A percentile compares a stretch with the other conserved stretches of the same genome.
Evolutionary conservation across 2,797 vertebrate species (phyloP).

Genomic region (Benthosema pterotum): DNA sequence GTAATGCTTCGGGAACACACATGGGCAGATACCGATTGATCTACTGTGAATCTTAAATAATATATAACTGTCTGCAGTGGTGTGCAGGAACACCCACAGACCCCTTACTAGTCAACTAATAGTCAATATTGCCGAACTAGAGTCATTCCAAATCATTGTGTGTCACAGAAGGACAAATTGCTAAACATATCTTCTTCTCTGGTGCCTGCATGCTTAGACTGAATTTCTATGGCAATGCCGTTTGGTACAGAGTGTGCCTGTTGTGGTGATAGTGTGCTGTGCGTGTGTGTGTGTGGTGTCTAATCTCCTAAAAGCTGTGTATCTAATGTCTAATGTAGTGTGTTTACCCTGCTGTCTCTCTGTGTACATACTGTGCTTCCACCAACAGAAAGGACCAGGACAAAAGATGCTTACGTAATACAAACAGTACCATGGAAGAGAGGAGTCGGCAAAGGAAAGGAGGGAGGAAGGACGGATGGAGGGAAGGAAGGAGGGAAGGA

Average conservation of each 20-base stretch:
- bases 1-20: neutral
- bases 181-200: slow-evolving; percentile 27
- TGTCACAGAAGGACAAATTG: slow-evolving; percentile 43
- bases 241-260: slow-evolving; percentile 68
- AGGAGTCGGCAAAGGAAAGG: slow-evolving; percentile 13
- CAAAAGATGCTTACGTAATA: slow-evolving; percentile 16
- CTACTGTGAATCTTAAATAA: too few species aligned
- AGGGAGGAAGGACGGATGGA: neutral
- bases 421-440: slow-evolving; percentile 22
- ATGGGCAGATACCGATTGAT: too few species aligned
- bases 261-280: slow-evolving; percentile 63
- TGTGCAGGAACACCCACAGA: slow-evolving; percentile 51
- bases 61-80: too few species aligned
- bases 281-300: slow-evolving; percentile 1
- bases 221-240: slow-evolving; percentile 47
- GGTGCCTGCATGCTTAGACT: slow-evolving; percentile 36
- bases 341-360: slow-evolving; percentile 44
- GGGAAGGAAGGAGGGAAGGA: neutral
- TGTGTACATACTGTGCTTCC: slow-evolving; percentile 64
- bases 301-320: slow-evolving; percentile 80
- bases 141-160: slow-evolving; percentile 45
- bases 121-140: slow-evolving; percentile 27
- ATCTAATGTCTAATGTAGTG: slow-evolving; percentile 71
- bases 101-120: slow-evolving; percentile 34
- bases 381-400: slow-evolving; percentile 55